Conservation (phyloP, 2,888 invertebrate species). For the Embidobia sp. region DNA sequence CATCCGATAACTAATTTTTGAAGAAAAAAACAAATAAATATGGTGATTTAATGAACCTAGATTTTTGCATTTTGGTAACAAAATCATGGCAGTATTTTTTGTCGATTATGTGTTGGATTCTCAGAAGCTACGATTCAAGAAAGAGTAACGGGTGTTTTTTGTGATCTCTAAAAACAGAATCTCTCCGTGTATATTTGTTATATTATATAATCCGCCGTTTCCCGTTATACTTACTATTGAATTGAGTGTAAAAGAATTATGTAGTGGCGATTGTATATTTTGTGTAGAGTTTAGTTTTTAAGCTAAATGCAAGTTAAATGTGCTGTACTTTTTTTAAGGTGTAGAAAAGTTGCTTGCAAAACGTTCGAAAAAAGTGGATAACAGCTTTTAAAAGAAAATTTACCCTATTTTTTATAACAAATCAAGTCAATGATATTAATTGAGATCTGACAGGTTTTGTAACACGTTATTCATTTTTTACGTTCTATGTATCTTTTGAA, state of each 20-base stretch:
- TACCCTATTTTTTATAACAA: background rate
- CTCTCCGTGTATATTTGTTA: conserved; percentile 62
- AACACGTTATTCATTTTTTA: conserved; percentile 35
- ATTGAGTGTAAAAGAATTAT: conserved; percentile 60
- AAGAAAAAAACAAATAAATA: too few species aligned
- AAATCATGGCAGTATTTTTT: conserved; percentile 30
- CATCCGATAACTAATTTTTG: conserved; percentile 40
- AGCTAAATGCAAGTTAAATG: conserved; percentile 47
- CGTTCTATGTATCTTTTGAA: conserved; percentile 23
- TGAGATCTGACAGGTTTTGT: conserved; percentile 20
- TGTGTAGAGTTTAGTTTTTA: conserved; percentile 57
- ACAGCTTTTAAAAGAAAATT: conserved; percentile 15
- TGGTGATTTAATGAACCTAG: conserved; percentile 38
- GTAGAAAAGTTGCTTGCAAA: conserved; percentile 18
- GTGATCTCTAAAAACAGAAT: conserved; percentile 64
- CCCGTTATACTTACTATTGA: conserved; percentile 58
- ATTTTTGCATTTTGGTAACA: background rate
- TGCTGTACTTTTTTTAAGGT: conserved; percentile 47
- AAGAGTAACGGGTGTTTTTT: conserved; percentile 55
- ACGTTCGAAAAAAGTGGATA: conserved; percentile 36
- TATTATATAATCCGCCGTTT: conserved; percentile 60
- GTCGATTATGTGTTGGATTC: conserved; percentile 34
- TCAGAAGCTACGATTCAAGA: conserved; percentile 29
- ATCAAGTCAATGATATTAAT: conserved; percentile 26
- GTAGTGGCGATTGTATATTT: conserved; percentile 63